A percentile compares a stretch with the other conserved stretches of the same genome.
Evolutionary conservation across 2,888 invertebrate species (phyloP).

Genomic region (Caprella mutica): DNA sequence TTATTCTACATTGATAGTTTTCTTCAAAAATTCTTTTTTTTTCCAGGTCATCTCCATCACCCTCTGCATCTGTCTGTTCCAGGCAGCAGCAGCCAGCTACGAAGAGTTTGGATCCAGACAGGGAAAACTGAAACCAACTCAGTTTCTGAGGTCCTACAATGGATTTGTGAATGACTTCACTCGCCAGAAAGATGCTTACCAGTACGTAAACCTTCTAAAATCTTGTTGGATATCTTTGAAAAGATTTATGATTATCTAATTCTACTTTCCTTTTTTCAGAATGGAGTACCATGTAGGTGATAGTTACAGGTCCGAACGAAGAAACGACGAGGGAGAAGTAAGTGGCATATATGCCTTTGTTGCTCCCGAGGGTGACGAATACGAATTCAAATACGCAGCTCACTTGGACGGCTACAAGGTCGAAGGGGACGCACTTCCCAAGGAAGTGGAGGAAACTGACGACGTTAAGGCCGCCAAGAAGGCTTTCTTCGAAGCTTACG

Average conservation of each 20-base stretch:
- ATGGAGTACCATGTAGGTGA: slow-evolving; percentile 30
- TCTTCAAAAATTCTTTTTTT: no score
- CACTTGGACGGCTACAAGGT: slow-evolving; percentile 27
- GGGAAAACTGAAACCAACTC: slow-evolving; percentile 8
- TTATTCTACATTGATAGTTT: no score
- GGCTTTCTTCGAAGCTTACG: slow-evolving; percentile 30
- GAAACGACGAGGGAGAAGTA: slow-evolving; percentile 26
- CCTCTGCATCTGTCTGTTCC: no score
- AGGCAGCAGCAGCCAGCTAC: no score
- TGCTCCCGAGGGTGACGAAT: slow-evolving; percentile 32
- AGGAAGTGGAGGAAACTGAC: slow-evolving; percentile 30
- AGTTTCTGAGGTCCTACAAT: slow-evolving; percentile 1
- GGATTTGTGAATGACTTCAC: slow-evolving; percentile 6
- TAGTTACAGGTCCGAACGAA: slow-evolving; percentile 23
- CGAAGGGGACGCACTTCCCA: slow-evolving; percentile 28
- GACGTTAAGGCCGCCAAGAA: slow-evolving; percentile 30
- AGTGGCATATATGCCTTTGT: slow-evolving; percentile 28
- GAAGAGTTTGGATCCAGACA: not conserved
- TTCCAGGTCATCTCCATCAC: no score
- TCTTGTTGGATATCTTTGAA: no score
- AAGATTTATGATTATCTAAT: no score
- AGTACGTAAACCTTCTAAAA: no score
- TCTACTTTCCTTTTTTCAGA: not conserved
- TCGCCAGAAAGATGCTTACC: slow-evolving; percentile 2
- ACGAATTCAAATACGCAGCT: slow-evolving; percentile 30